These are phyloP conservation scores for Hartigia nigra DNA, from an alignment of 2,888 invertebrate genomes.

Conservation along the genomic window DNA sequence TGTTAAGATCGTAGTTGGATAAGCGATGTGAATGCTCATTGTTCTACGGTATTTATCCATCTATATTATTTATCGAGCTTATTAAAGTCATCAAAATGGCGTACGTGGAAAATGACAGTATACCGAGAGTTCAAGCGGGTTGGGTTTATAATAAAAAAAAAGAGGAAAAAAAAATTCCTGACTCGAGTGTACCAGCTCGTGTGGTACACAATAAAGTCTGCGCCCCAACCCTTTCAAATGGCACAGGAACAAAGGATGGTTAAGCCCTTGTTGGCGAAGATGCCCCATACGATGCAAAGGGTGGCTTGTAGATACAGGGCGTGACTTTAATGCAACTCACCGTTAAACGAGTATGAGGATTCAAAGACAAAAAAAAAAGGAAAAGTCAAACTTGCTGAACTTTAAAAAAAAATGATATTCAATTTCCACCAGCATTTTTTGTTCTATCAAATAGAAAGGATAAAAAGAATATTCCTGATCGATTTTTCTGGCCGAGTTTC, in stretches of 20 bases:
- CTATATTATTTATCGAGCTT: not conserved
- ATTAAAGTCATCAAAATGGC: not conserved
- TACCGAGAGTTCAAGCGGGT: not conserved
- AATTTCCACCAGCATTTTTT: not conserved
- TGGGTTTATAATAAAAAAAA: not conserved
- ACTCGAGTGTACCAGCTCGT: constrained; percentile 44
- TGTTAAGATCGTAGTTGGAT: not conserved
- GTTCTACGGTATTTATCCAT: not conserved
- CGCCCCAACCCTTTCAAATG: constrained; percentile 49
- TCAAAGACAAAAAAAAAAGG: not conserved
- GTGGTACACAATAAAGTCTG: constrained; percentile 59
- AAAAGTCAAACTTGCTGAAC: not conserved
- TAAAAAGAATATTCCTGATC: not conserved
- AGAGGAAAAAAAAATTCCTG: constrained; percentile 41
- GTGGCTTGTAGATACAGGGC: not conserved
- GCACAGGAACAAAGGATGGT: constrained; percentile 52
- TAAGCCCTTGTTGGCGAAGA: constrained; percentile 57
- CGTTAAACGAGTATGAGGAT: not conserved
- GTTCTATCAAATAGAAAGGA: not conserved
- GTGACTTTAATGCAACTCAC: not conserved
- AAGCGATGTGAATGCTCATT: not conserved
- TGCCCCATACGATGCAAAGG: constrained; percentile 38
- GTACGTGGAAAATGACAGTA: not conserved
- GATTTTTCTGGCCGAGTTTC: not conserved
- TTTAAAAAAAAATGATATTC: not conserved